Conservation (phyloP, 2,888 invertebrate genomes). For the Phymatocera aterrima region DNA sequence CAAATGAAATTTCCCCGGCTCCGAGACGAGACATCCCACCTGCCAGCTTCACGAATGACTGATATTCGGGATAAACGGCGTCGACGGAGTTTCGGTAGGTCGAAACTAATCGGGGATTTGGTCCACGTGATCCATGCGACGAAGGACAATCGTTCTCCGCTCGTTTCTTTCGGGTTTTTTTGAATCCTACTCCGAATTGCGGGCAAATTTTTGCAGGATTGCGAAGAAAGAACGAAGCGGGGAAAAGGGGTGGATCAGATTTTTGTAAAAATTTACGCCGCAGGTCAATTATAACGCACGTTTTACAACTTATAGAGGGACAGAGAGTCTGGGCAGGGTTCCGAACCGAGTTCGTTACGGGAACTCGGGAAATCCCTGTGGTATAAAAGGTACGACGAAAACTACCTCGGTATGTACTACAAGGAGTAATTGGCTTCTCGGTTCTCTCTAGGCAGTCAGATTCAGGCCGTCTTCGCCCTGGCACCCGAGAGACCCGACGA, state of each 20-base stretch:
- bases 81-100: too few species aligned
- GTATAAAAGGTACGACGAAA: constrained; percentile 1
- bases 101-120: too few species aligned
- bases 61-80: too few species aligned
- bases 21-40: too few species aligned
- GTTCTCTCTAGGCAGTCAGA: neutral
- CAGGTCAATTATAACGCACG: neutral
- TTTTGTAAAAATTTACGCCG: too few species aligned
- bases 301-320: neutral
- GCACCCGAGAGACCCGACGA: neutral
- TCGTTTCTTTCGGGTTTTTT: too few species aligned
- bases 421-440: neutral
- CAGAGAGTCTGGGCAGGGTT: neutral
- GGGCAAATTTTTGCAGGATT: neutral
- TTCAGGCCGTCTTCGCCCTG: neutral
- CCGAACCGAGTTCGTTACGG: neutral
- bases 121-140: too few species aligned
- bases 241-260: neutral
- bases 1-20: too few species aligned
- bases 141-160: too few species aligned
- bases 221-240: neutral
- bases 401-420: neutral
- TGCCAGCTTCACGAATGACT: too few species aligned
- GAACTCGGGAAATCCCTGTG: neutral
- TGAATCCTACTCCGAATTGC: too few species aligned